These are phyloP conservation scores for Rhipidura dahli DNA, from an alignment of 2,113 vertebrate species.

Conservation along the genomic window DNA sequence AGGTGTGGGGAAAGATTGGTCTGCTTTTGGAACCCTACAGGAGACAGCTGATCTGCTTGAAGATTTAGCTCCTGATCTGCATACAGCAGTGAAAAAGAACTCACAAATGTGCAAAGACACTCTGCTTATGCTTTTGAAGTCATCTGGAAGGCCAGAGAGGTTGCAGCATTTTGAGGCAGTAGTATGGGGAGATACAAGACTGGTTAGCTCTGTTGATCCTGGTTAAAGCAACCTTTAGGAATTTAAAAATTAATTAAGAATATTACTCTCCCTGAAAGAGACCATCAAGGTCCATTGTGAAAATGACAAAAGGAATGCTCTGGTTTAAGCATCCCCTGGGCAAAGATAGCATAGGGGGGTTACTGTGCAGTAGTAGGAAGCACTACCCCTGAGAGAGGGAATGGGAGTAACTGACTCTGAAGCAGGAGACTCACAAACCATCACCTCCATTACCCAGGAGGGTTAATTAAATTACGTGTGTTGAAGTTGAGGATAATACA, in stretches of 20 bases:
- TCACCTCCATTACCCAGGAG: not conserved
- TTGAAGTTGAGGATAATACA: not conserved
- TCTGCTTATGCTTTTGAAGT: not conserved
- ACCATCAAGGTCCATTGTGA: not conserved
- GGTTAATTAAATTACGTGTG: not conserved
- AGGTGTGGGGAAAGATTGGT: not conserved
- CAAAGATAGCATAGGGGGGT: not conserved
- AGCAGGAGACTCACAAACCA: not conserved
- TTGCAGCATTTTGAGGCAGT: not conserved
- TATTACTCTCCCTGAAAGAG: not conserved
- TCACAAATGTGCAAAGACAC: not conserved
- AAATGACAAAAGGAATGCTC: not conserved
- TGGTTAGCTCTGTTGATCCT: not conserved
- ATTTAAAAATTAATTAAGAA: not conserved
- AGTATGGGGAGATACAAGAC: not conserved
- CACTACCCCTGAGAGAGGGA: not conserved
- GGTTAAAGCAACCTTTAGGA: not conserved
- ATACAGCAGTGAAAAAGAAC: not conserved
- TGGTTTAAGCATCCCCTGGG: not conserved
- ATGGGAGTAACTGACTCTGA: not conserved
- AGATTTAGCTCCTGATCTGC: not conserved
- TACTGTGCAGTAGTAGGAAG: not conserved
- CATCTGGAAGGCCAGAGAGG: not conserved
- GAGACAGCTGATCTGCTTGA: not conserved
- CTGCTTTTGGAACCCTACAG: not conserved